Conservation (phyloP, 2,888 invertebrate species). For the Drosophila longiperda region DNA sequence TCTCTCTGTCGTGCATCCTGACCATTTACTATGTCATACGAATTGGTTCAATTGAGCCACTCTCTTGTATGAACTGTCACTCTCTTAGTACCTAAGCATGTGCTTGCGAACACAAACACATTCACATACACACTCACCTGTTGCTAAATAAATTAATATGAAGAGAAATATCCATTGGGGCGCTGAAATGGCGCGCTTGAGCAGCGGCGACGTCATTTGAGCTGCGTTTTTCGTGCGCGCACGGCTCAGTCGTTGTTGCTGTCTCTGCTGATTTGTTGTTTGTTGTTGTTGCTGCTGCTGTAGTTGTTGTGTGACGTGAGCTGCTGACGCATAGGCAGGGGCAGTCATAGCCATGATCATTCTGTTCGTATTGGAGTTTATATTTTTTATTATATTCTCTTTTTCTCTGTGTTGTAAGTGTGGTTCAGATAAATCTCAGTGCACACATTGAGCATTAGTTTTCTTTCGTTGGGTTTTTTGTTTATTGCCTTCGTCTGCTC, state of each 20-base stretch:
- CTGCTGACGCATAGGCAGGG: slow-evolving; percentile 69
- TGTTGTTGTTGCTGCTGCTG: slow-evolving; percentile 52
- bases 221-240: slow-evolving; percentile 78
- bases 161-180: slow-evolving; percentile 80
- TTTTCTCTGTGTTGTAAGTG: slow-evolving; percentile 5
- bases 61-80: slow-evolving; percentile 36
- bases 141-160: slow-evolving; percentile 80
- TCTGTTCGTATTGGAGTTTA: slow-evolving; percentile 45
- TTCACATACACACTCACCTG: slow-evolving; percentile 71
- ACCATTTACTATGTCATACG: slow-evolving; percentile 13
- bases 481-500: slow-evolving; percentile 64
- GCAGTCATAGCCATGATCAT: slow-evolving; percentile 69
- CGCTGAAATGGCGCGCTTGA: slow-evolving; percentile 66
- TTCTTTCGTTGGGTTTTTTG: slow-evolving; percentile 51
- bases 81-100: slow-evolving; percentile 41
- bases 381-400: slow-evolving; percentile 29
- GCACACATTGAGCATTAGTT: slow-evolving; percentile 62
- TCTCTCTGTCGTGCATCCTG: slow-evolving; percentile 1
- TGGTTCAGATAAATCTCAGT: slow-evolving; percentile 38
- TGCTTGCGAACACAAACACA: slow-evolving; percentile 9
- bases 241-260: slow-evolving; percentile 62
- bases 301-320: slow-evolving; percentile 53
- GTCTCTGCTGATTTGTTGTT: slow-evolving; percentile 53
- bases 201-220: slow-evolving; percentile 64
- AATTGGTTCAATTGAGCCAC: slow-evolving; percentile 28